phyloP scores from a whole-genome alignment of 2,797 vertebrate genomes.

The Hemitrygon akajei region DNA sequence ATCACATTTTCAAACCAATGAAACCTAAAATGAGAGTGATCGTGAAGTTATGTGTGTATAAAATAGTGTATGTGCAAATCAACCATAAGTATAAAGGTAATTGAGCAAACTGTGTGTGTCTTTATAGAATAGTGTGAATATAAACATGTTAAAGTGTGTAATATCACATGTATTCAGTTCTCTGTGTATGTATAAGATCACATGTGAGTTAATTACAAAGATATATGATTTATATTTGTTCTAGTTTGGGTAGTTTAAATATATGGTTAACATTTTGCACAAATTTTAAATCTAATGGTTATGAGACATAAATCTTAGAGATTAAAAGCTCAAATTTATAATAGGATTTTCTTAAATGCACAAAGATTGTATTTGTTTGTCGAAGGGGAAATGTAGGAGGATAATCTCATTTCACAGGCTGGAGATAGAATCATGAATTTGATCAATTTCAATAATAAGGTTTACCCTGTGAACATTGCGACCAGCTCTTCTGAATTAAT shows the following conservation, averaged over 20 bases:
- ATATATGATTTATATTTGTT: neutral
- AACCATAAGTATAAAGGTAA: neutral
- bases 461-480: conserved; percentile 11
- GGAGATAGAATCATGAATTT: neutral
- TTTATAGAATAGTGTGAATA: neutral
- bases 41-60: too few species aligned
- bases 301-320: neutral
- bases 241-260: neutral
- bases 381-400: neutral
- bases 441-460: neutral
- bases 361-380: neutral
- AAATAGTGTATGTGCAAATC: neutral
- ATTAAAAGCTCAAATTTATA: neutral
- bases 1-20: neutral
- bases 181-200: too few species aligned
- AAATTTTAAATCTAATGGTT: neutral
- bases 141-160: too few species aligned
- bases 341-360: conserved; percentile 1
- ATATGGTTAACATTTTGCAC: neutral
- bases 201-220: neutral
- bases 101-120: neutral
- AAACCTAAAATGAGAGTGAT: neutral
- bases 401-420: conserved; percentile 7
- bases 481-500: conserved; percentile 14
- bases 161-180: too few species aligned